These are phyloP conservation scores for Pelvicachromis taeniatus DNA, from an alignment of 2,113 vertebrate genomes.

Conservation along the genomic window DNA sequence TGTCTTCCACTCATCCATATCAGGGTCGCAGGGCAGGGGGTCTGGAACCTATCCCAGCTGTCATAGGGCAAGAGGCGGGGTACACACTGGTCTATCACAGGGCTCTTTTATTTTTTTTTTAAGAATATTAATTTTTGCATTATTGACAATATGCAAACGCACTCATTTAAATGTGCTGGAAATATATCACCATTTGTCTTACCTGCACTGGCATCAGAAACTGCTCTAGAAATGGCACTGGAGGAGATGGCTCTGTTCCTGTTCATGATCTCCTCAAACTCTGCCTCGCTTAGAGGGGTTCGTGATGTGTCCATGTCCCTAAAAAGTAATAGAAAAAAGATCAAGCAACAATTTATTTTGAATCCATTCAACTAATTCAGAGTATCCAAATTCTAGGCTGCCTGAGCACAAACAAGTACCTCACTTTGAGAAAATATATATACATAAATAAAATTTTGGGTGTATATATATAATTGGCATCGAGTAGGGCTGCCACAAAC, in stretches of 20 bases:
- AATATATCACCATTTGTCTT: not conserved
- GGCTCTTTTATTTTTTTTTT: not conserved
- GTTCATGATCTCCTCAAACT: constrained; percentile 99
- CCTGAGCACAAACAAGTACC: not conserved
- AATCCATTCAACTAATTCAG: not conserved
- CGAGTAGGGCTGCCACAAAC: no score
- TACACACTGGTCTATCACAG: not conserved
- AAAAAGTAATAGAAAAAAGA: not conserved
- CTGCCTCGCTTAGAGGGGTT: constrained; percentile 93
- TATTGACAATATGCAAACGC: not conserved
- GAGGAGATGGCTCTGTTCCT: constrained; percentile 97
- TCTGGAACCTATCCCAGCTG: not conserved
- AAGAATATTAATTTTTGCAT: not conserved
- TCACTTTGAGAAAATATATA: not conserved
- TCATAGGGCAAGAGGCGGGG: fast-evolving
- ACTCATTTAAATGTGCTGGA: not conserved
- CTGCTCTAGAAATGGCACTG: constrained; percentile 97
- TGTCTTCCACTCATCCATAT: not conserved
- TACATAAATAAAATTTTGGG: no score
- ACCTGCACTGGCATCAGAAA: constrained; percentile 98
- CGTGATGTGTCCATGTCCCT: constrained; percentile 96
- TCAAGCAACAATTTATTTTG: not conserved
- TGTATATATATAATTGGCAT: no score
- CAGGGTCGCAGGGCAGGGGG: not conserved
- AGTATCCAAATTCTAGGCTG: not conserved